Base-by-base conservation (phyloP, 2,888 invertebrate genomes). In the Thelaira solivaga region DNA sequence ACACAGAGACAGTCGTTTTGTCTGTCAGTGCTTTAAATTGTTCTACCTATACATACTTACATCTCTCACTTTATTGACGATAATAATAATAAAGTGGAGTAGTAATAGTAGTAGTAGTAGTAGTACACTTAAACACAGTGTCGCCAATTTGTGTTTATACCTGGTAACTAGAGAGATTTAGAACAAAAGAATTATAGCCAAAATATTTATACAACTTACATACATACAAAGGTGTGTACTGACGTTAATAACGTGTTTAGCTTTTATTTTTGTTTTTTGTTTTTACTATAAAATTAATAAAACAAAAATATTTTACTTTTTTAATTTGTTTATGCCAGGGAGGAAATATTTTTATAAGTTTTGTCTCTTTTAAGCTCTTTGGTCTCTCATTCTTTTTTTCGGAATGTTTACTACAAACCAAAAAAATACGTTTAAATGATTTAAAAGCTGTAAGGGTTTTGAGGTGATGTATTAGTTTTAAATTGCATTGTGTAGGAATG, bases 261-360 rank as follows among this genome's bases (percentile, higher is more conserved):
- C 7, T 41, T 22, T 67, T 16, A 16, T 29, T 43, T 65, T 41
- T 22, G 43, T 22, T 53, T 18, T 34, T 55, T n/a, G n/a, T n/a
- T n/a, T n/a, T n/a, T n/a, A n/a, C n/a, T n/a, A n/a, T n/a, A n/a
- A n/a, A n/a, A n/a, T n/a, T n/a, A n/a, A n/a, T n/a, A n/a, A n/a
- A n/a, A n/a, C n/a, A n/a, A n/a, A 29, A 22, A 29, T 11, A 4
- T 7, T 7, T 31, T n/a, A n/a, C n/a, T 22, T 55, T 31, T 22
- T 16, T 6, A 31, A 31, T 59, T 68, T 47, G 49, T 49, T 41
- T 51, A 71, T 62, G 41, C 51, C 24, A 71, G 43, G 26, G 34
- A 64, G 62, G 72, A 72, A 72, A 55, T 64, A 39, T 45, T 55
- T 62, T 62, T 18, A 34, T 29, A 59, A 11, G 22, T 29, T 36